Conservation (phyloP, 2,797 vertebrate species). For the Orientallactaga sibirica region DNA sequence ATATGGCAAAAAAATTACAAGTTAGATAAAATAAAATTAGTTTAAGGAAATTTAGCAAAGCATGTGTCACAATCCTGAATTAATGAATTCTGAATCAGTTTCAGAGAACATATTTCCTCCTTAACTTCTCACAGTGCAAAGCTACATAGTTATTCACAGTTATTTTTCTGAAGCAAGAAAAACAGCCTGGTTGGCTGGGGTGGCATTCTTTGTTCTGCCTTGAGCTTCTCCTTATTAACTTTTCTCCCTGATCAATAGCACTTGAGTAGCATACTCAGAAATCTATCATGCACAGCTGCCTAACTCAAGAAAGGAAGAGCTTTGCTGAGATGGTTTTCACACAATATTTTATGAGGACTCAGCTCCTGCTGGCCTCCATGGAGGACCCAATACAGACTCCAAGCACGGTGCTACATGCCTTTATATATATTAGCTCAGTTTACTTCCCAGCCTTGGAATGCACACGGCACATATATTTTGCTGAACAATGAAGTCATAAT, state of each 20-base stretch:
- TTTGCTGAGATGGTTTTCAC: slow-evolving; percentile 24
- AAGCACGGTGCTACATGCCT: background rate
- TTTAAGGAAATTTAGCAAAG: slow-evolving; percentile 1
- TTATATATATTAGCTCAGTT: background rate
- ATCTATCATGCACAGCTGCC: background rate
- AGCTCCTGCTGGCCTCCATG: background rate
- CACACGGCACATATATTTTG: background rate
- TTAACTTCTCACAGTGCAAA: slow-evolving; percentile 11
- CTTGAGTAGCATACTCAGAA: slow-evolving; percentile 10
- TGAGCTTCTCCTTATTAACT: slow-evolving; percentile 14
- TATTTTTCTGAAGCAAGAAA: slow-evolving; percentile 12
- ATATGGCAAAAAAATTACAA: background rate
- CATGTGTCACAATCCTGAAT: background rate
- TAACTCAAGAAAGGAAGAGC: background rate
- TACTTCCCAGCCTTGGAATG: background rate
- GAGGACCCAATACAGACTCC: background rate
- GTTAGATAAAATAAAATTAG: background rate
- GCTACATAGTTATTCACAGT: background rate
- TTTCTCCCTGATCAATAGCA: background rate
- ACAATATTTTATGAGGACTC: background rate
- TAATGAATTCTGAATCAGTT: background rate
- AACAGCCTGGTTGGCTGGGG: background rate
- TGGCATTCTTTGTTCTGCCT: background rate
- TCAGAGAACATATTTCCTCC: slow-evolving; percentile 14
- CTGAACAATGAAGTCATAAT: background rate